These are phyloP conservation scores for Xestia xanthographa DNA, from an alignment of 2,888 invertebrate genomes.

Conservation along the genomic window DNA sequence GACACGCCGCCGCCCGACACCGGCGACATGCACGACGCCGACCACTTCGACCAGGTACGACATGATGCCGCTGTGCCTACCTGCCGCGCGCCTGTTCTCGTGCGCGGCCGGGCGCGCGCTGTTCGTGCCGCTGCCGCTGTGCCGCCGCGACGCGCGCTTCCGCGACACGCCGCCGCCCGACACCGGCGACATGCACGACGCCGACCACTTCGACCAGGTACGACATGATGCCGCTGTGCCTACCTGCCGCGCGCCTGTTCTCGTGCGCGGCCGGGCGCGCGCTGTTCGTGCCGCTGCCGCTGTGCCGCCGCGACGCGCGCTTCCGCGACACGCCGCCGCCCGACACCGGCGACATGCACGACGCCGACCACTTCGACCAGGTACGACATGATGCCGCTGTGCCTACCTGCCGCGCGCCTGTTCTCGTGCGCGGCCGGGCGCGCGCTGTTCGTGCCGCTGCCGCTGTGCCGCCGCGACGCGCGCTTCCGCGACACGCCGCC, in stretches of 20 bases:
- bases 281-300: constrained; percentile 94
- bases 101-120: constrained; percentile 95
- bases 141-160: constrained; percentile 95
- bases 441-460: constrained; percentile 95
- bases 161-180: constrained; percentile 91
- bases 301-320: constrained; percentile 95
- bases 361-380: constrained; percentile 76
- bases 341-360: constrained; percentile 74
- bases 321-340: constrained; percentile 92
- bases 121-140: constrained; percentile 95
- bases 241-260: constrained; percentile 94
- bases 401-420: constrained; percentile 92
- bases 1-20: constrained; percentile 90
- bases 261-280: constrained; percentile 94
- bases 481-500: constrained; percentile 93
- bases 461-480: constrained; percentile 94
- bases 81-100: constrained; percentile 93
- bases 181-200: constrained; percentile 70
- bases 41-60: constrained; percentile 77
- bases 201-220: constrained; percentile 76
- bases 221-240: too few relatives aligned
- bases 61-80: too few relatives aligned
- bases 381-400: too few relatives aligned
- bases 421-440: constrained; percentile 95
- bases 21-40: constrained; percentile 69